phyloP scores from a whole-genome alignment of 2,797 vertebrate species.

The Oreochromis mossambicus region DNA sequence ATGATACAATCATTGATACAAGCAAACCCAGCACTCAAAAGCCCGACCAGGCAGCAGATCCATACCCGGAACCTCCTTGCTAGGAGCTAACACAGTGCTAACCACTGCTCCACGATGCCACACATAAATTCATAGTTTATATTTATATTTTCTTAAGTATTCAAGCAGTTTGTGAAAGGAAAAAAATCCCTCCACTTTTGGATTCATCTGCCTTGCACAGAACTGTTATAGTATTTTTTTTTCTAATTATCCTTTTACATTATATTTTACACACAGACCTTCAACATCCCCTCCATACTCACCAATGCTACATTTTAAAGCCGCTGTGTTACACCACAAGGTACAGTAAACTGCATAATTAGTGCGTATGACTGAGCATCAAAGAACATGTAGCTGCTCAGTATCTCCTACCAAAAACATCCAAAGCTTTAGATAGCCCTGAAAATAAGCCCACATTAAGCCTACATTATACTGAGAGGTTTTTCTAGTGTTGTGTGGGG shows the following conservation, averaged over 20 bases:
- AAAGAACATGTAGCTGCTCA: not conserved
- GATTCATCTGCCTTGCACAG: not conserved
- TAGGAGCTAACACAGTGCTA: not conserved
- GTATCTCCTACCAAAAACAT: not conserved
- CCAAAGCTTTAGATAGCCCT: not conserved
- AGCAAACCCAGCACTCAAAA: not conserved
- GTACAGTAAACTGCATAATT: not conserved
- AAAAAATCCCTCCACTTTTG: not conserved
- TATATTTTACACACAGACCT: not conserved
- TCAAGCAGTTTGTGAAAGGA: not conserved
- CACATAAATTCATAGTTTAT: not conserved
- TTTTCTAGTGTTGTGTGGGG: not conserved
- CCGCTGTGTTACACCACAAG: not conserved
- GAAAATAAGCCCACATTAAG: constrained; percentile 1
- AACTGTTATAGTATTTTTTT: not conserved
- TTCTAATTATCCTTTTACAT: not conserved
- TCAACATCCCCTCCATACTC: not conserved
- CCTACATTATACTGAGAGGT: not conserved
- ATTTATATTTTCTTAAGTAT: not conserved
- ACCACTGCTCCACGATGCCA: not conserved
- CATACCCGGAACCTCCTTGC: not conserved
- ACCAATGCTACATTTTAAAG: not conserved
- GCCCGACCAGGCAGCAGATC: not conserved
- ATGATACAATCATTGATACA: not conserved
- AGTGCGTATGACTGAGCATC: not conserved